Evolutionary conservation across 2,888 invertebrate species (phyloP).

Genomic region (Oligia latruncula): DNA sequence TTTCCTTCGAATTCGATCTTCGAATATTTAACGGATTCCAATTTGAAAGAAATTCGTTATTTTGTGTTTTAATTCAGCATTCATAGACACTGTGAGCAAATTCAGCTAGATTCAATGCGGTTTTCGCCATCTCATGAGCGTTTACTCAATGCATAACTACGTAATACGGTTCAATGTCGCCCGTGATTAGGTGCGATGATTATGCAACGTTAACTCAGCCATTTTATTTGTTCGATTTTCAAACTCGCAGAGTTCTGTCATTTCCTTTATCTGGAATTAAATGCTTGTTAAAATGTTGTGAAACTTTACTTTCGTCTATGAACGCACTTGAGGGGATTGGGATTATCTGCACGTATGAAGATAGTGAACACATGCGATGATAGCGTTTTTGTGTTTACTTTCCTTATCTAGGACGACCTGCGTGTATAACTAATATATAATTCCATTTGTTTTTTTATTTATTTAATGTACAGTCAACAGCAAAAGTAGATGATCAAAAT

Average conservation of each 20-base stretch:
- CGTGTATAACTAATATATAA: not conserved
- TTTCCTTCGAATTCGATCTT: constrained; percentile 89
- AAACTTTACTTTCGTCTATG: constrained; percentile 19
- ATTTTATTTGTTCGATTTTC: constrained; percentile 54
- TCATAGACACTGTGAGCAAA: constrained; percentile 30
- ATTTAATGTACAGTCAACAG: not conserved
- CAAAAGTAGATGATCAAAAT: too few relatives aligned
- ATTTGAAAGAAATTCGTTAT: constrained; percentile 78
- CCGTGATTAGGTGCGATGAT: constrained; percentile 66
- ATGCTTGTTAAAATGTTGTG: constrained; percentile 21
- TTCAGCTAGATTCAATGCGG: constrained; percentile 11
- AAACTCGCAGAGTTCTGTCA: constrained; percentile 10
- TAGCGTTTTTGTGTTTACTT: constrained; percentile 36
- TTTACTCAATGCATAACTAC: constrained; percentile 54
- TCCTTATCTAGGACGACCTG: constrained; percentile 19
- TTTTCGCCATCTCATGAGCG: constrained; percentile 26
- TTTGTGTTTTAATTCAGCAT: constrained; percentile 48
- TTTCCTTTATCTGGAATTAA: constrained; percentile 2
- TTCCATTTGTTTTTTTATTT: not conserved
- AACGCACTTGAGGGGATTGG: constrained; percentile 10
- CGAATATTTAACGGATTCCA: constrained; percentile 88
- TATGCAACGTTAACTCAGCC: constrained; percentile 64
- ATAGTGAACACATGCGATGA: constrained; percentile 21
- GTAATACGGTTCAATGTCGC: constrained; percentile 66
- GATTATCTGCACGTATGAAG: constrained; percentile 24